Percentiles rank a stretch among this genome's conserved stretches.
phyloP scores from a whole-genome alignment of 2,113 vertebrate genomes.

The Fregetta grallaria region DNA sequence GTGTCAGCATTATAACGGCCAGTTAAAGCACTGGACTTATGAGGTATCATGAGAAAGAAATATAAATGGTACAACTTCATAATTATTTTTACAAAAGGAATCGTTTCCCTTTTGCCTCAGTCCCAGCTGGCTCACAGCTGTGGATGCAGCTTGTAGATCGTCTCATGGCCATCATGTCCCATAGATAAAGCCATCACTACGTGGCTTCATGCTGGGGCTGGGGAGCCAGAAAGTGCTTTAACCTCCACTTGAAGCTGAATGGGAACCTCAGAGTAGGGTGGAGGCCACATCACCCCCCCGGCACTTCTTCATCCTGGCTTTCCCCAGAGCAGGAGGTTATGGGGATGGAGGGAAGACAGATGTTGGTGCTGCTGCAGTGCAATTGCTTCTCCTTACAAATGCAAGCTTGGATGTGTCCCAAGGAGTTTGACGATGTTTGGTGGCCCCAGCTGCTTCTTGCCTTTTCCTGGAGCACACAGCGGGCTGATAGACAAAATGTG shows the following conservation, averaged over 20 bases:
- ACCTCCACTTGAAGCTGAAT: not conserved
- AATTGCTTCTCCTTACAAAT: not conserved
- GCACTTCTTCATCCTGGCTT: not conserved
- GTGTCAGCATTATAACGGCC: not conserved
- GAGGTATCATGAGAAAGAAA: not conserved
- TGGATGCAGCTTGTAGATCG: not conserved
- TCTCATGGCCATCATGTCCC: not conserved
- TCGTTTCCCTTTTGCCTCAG: not conserved
- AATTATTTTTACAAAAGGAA: not conserved
- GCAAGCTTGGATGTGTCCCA: not conserved
- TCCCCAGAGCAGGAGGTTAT: not conserved
- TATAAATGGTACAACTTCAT: not conserved
- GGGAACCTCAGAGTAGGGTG: not conserved
- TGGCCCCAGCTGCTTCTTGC: not conserved
- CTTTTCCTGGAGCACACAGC: not conserved
- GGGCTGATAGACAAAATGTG: not conserved
- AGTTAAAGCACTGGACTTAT: not conserved
- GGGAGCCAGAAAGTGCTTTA: not conserved
- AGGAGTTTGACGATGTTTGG: not conserved
- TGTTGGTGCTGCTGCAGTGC: not conserved
- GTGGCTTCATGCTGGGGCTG: not conserved
- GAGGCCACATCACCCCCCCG: rapidly evolving
- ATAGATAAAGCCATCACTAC: not conserved
- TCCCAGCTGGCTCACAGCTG: not conserved
- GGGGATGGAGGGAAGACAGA: not conserved